Evolutionary conservation across 1,140 invertebrate genomes (phyloP).

Genomic region (Nebria ingens): DNA sequence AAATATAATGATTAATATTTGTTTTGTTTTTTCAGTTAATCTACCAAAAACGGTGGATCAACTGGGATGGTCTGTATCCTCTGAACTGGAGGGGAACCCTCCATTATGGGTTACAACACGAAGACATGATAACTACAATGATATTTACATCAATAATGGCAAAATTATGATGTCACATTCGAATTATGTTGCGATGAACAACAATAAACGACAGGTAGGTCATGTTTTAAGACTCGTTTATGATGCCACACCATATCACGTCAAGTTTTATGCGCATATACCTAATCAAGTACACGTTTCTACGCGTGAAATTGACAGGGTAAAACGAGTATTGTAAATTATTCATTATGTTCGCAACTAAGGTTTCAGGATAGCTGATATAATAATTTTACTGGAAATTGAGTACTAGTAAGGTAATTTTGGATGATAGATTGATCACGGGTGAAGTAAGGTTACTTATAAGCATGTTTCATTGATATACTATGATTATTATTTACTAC

Average conservation of each 20-base stretch:
- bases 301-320: too few species aligned
- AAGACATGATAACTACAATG: slow-evolving; percentile 45
- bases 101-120: slow-evolving; percentile 66
- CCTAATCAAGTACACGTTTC: slow-evolving; percentile 11
- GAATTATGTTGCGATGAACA: slow-evolving; percentile 49
- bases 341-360: too few species aligned
- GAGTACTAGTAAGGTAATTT: too few species aligned
- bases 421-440: too few species aligned
- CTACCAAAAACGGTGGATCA: slow-evolving; percentile 55
- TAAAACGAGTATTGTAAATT: too few species aligned
- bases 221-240: slow-evolving; percentile 13
- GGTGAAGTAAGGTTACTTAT: too few species aligned
- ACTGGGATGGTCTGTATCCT: slow-evolving; percentile 41
- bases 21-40: slow-evolving; percentile 54
- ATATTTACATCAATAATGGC: slow-evolving; percentile 74
- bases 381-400: too few species aligned
- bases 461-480: too few species aligned
- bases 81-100: slow-evolving; percentile 68
- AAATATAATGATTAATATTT: too few species aligned
- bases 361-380: too few species aligned
- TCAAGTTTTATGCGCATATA: slow-evolving; percentile 10
- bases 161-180: slow-evolving; percentile 58
- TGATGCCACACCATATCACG: not conserved
- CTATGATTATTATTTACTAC: too few species aligned
- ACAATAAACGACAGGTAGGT: slow-evolving; percentile 54